These are phyloP conservation scores for Dexiosoma caninum DNA, from an alignment of 2,888 invertebrate genomes.

Conservation along the genomic window DNA sequence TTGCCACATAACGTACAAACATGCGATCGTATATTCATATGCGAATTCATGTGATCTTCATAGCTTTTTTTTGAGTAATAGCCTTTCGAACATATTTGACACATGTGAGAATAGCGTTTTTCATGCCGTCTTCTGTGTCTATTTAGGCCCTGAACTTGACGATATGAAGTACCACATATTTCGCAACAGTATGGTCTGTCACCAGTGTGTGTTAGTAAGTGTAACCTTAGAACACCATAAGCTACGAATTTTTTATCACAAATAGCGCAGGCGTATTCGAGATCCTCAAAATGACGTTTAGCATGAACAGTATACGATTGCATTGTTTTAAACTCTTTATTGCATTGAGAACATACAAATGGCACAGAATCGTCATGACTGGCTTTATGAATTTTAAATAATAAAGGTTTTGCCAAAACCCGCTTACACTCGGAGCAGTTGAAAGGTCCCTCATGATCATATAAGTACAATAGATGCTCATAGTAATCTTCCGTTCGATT, in stretches of 20 bases:
- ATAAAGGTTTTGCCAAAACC: slow-evolving; percentile 21
- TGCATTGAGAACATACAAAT: slow-evolving; percentile 48
- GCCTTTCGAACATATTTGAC: slow-evolving; percentile 51
- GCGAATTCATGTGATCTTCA: slow-evolving; percentile 55
- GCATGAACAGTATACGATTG: slow-evolving; percentile 46
- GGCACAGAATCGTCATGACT: slow-evolving; percentile 34
- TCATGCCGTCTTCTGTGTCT: slow-evolving; percentile 39
- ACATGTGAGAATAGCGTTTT: slow-evolving; percentile 35
- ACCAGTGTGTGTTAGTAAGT: slow-evolving; percentile 48
- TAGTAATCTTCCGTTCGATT: slow-evolving; percentile 29
- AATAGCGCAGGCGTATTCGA: slow-evolving; percentile 32
- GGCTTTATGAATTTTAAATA: slow-evolving; percentile 42
- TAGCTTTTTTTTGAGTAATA: slow-evolving; percentile 41
- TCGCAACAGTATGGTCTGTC: slow-evolving; percentile 54
- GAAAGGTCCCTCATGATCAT: slow-evolving; percentile 51
- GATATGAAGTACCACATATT: slow-evolving; percentile 49
- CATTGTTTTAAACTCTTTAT: slow-evolving; percentile 32
- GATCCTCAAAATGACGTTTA: slow-evolving; percentile 52
- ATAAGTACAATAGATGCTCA: slow-evolving; percentile 32
- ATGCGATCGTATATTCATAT: slow-evolving; percentile 50
- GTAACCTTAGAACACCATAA: slow-evolving; percentile 27
- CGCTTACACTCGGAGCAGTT: slow-evolving; percentile 46
- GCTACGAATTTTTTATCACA: slow-evolving; percentile 51
- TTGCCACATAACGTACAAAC: slow-evolving; percentile 50
- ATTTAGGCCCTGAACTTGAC: slow-evolving; percentile 36